Evolutionary conservation across 2,888 invertebrate species (phyloP), one percentile per base, ranked within the genome.

Genomic region (Belgica antarctica): DNA sequence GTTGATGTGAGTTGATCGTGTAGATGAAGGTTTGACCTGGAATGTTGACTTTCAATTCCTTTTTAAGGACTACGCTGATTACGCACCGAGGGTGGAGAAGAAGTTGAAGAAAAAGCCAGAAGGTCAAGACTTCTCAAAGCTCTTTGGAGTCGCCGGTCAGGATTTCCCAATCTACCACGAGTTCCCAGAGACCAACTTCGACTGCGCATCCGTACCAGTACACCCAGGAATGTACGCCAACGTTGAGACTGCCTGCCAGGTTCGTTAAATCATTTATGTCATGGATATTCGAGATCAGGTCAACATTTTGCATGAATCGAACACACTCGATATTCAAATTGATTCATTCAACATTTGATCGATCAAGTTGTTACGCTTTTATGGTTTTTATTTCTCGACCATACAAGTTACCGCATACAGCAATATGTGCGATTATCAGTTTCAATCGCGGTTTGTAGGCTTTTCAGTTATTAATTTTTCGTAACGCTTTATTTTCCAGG

Each of bases 151-250:
- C 0, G 85, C 93, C 0, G 92, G 92, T 1, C 86, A 89, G 1
- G 92, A 93, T 79, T 93, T 87, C 80, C 93, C 93, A 0, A 82
- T 91, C 66, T 92, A 87, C 78, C 89, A 89, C 76, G 80, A 82
- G 72, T 89, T 91, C 1, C 93, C 93, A 0, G 84, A 86, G 28
- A 93, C 93, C 17, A 84, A 85, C 73, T 93, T 93, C 81, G 87
- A 89, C 1, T 93, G 93, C 76, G 83, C 85, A 62, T 83, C 87
- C 74, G 91, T 92, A 41, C 92, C 92, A 0, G 87, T 87, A 19
- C 84, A 87, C 68, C 92, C 93, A 1, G 93, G 93, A 73, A 92
- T 93, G 87, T 93, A 93, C 77, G 93, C 93, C n/a, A 92, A 93
- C 76, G 87, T 90, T 1, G 93, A 93, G 78, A 88, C 93, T 73